Evolutionary conservation across 2,113 vertebrate genomes (phyloP), one percentile per base, ranked within the genome.

Genomic region (Thoracochromis brauschi): DNA sequence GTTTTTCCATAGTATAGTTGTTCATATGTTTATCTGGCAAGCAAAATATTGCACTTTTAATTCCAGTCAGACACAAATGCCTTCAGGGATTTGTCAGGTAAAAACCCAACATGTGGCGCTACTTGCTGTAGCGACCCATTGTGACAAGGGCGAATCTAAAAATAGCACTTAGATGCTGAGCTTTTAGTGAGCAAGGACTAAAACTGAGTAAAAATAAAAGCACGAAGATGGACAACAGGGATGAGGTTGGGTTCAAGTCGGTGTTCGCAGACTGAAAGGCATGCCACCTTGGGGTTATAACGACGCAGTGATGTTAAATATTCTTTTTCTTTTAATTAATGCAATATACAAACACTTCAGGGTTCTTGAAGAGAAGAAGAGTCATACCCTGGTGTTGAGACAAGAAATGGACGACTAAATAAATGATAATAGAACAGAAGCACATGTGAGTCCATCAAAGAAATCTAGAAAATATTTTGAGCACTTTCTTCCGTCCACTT

Each of bases 211-310:
- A 7, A 49, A 29, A 17, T 47, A 7, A 75, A 47, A 73, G 6
- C 21, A 26, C 13, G 2, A 73, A 47, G 2, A 17, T 47, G 40
- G 24, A 49, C 24, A 5, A 29, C 6, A 10, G 42, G 71, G 71
- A 31, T 75, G 13, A 75, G 4, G 24, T 75, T 45, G 35, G 40
- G 40, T 75, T 49, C 24, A 47, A 19, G 40, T 9, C 21, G 6
- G 7, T 47, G 40, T 47, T 75, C 0, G 1, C 2, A 75, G 0
- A 75, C 40, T 75, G 38, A 75, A 10, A 73, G 68, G 4, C 5
- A 47, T 16, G 5, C 40, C 21, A 3, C 8, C 21, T 45, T 26
- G 21, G 38, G 38, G 26, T 19, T 75, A 47, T 75, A 75, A 47
- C 5, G 3, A 29, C 6, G 1, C 40, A 29, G 9, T 47, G 24